Evolutionary conservation across 2,797 vertebrate genomes (phyloP).

Genomic region (Octomys mimax): DNA sequence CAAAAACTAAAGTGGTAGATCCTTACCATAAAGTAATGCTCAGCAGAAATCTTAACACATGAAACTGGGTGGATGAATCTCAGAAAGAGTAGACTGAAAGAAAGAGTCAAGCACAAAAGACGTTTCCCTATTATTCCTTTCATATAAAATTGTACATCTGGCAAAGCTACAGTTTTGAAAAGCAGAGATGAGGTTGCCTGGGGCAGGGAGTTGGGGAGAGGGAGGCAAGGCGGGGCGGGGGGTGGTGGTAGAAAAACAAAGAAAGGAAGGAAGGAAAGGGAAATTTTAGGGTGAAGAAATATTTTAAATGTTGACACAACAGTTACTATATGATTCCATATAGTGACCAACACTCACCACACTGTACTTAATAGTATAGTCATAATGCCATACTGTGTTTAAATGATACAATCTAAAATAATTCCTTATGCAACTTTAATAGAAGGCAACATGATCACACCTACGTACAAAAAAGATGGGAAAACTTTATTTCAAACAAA

Average conservation of each 20-base stretch:
- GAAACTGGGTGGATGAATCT: not conserved
- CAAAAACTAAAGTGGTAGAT: not conserved
- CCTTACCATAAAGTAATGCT: not conserved
- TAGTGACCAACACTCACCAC: not conserved
- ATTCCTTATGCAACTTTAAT: not conserved
- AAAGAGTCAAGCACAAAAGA: constrained; percentile 7
- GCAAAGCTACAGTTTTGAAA: not conserved
- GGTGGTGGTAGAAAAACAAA: not conserved
- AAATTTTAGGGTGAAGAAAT: not conserved
- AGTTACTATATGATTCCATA: not conserved
- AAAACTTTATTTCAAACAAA: constrained; percentile 17
- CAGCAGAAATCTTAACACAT: not conserved
- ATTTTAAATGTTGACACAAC: not conserved
- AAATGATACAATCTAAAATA: constrained; percentile 2
- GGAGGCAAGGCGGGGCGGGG: no score
- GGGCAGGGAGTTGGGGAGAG: not conserved
- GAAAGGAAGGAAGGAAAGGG: not conserved
- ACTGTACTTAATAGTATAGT: not conserved
- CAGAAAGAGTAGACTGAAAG: not conserved
- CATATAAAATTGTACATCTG: not conserved
- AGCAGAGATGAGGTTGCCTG: not conserved
- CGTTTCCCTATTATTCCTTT: not conserved
- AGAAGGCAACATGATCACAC: no score
- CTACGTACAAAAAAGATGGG: not conserved
- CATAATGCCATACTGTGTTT: not conserved